Evolutionary conservation across 2,888 invertebrate species (phyloP), one percentile per base, ranked within the genome.

Genomic region (Tillus elongatus): DNA sequence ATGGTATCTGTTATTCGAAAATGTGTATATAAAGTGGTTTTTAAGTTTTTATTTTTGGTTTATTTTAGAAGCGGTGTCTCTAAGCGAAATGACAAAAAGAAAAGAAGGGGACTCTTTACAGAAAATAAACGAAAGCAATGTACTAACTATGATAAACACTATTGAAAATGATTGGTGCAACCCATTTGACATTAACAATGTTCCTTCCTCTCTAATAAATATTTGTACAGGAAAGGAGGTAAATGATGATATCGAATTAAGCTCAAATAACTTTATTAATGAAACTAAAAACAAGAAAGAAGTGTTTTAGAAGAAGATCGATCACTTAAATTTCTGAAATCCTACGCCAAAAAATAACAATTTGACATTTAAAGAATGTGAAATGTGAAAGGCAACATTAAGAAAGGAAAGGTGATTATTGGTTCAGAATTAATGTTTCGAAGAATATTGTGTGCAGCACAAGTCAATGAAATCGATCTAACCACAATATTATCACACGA

Each of bases 341-440:
- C 27, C 16, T 4, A 2, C 9, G 2, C 35, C 35, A 30, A 15
- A 30, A 30, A 11, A 19, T 2, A 39, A 30, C 12, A 13, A 30
- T 12, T 6, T 30, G 16, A 29, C 29, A 8, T 39, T 39, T 13
- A 35, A 28, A 30, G 16, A 35, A 10, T 8, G n/a, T 13, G 12
- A 3, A 39, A 35, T 3, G 15, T 11, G 6, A 34, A 37, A 34
- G 2, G 15, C 10, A 33, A 14, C 10, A 16, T 8, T 34, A 6
- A 16, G 24, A 12, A 15, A 10, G 15, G 13, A 6, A 10, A 14
- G 32, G 24, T 24, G n/a, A 4, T 15, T 10, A 34, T 38, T 3
- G 38, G 34, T 13, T 34, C 34, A 2, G 38, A 38, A 41, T 33
- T 36, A 16, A 40, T 44, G 36, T 44, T 44, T 34, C 36, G 40